Evolutionary conservation across 2,113 vertebrate species (phyloP).

Genomic region (Garra rufa): DNA sequence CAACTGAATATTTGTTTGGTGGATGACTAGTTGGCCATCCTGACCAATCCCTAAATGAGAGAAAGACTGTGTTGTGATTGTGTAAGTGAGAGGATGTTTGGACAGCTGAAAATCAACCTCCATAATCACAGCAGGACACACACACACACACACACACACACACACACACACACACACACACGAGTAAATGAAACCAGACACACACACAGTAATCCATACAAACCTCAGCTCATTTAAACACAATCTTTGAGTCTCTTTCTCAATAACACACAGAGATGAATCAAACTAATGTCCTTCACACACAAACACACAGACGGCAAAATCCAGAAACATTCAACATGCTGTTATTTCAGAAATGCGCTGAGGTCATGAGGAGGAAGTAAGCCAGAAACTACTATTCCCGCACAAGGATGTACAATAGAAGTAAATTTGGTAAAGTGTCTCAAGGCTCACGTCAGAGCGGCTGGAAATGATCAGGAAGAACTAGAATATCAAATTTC

Average conservation of each 20-base stretch:
- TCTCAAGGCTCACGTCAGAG: background rate
- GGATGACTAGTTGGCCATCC: too few relatives aligned
- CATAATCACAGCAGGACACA: slow-evolving; percentile 36
- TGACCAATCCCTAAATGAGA: background rate
- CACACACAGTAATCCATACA: slow-evolving; percentile 13
- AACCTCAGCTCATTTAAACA: background rate
- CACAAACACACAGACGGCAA: background rate
- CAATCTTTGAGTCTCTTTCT: background rate
- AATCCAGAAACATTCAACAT: background rate
- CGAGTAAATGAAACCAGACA: slow-evolving; percentile 11
- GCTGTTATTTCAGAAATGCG: background rate
- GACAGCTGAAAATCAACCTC: slow-evolving; percentile 41
- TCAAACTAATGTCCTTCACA: background rate
- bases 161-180: background rate
- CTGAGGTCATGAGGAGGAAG: background rate
- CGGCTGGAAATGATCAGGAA: background rate
- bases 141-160: slow-evolving; percentile 17
- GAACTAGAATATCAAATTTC: background rate
- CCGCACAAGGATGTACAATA: background rate
- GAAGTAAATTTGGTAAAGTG: background rate
- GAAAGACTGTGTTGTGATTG: slow-evolving; percentile 19
- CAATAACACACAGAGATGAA: slow-evolving; percentile 14
- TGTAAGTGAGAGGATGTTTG: slow-evolving; percentile 48
- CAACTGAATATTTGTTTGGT: too few relatives aligned
- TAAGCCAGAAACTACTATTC: background rate